Percentiles rank a stretch among this genome's conserved stretches.
Evolutionary conservation across 2,113 vertebrate species (phyloP).

Genomic region (Gnathonemus longibarbis): DNA sequence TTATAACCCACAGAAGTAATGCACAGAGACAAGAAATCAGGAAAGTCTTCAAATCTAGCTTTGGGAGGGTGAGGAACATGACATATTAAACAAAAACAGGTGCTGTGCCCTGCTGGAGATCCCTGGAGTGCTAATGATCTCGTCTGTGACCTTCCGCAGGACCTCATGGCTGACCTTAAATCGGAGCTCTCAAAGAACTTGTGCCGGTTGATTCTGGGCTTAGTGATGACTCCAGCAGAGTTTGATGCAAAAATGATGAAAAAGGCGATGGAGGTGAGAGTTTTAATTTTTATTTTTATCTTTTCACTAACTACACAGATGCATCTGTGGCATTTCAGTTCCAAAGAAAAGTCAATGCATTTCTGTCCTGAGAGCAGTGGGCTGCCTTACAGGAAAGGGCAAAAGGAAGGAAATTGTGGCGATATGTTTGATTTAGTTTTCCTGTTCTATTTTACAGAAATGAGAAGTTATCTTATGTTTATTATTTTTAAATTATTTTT

Average conservation of each 20-base stretch:
- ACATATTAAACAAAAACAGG: neutral
- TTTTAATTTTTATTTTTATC: neutral
- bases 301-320: neutral
- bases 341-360: neutral
- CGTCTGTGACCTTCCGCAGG: conserved; percentile 50
- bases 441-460: neutral
- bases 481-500: neutral
- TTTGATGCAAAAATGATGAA: conserved; percentile 93
- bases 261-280: conserved; percentile 84
- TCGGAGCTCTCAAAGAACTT: conserved; percentile 87
- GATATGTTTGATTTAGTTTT: neutral
- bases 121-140: neutral
- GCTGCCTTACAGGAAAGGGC: neutral
- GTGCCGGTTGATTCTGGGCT: conserved; percentile 77
- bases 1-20: conserved; percentile 77
- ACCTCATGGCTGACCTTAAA: conserved; percentile 91
- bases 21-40: conserved; percentile 85
- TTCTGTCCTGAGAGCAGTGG: neutral
- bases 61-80: conserved; percentile 72
- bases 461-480: neutral
- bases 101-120: neutral
- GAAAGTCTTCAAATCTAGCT: conserved; percentile 83
- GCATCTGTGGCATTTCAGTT: neutral
- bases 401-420: neutral
- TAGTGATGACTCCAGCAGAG: conserved; percentile 85